Base-by-base conservation (phyloP, 1,140 invertebrate species). In the Glomeris maerens region DNA sequence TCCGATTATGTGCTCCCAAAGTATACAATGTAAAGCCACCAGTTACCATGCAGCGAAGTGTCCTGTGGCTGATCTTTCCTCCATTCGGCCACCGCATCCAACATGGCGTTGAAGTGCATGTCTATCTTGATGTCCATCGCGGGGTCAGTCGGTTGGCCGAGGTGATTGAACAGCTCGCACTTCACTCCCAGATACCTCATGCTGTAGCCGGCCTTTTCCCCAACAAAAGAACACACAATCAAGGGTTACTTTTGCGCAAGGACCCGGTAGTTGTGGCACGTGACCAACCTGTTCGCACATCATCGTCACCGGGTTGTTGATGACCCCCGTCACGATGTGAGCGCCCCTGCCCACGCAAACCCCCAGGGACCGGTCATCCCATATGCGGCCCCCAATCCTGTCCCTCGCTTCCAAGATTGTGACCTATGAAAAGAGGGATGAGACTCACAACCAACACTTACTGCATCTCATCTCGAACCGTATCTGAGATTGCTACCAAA, bases 221-320 rank as follows among this genome's bases (percentile, higher is more conserved):
- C 17, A 36, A 10, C 31, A 36, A 36, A 36, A 36, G 10, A 36
- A 13, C 31, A 36, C 31, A 42, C 4, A 42, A 42, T 4, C 20
- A 7, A 21, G 10, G 10, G 25, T 5, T 7, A 5, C 20, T 17
- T 42, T 42, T 21, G 5, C 17, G 25, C 5, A 42, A 42, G 25
- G 25, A 42, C 20, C 20, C 5, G 5, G 25, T 21, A 42, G 20
- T 36, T n/a, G 20, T 36, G 13, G 20, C 20, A 36, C 31, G 20
- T 13, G 20, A 39, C 27, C 45, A 41, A 69, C 65, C 62, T 74
- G 72, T 27, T 66, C 54, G 50, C 64, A 65, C 36, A 74, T 61
- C 0, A 72, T 52, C 28, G 65, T 60, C 17, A 74, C 59, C 2
- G 72, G 72, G 57, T 73, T 74, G 58, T 74, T 74, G 27, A 63